These are phyloP conservation scores for Atta texana DNA, from an alignment of 1,140 invertebrate genomes.

Conservation along the genomic window DNA sequence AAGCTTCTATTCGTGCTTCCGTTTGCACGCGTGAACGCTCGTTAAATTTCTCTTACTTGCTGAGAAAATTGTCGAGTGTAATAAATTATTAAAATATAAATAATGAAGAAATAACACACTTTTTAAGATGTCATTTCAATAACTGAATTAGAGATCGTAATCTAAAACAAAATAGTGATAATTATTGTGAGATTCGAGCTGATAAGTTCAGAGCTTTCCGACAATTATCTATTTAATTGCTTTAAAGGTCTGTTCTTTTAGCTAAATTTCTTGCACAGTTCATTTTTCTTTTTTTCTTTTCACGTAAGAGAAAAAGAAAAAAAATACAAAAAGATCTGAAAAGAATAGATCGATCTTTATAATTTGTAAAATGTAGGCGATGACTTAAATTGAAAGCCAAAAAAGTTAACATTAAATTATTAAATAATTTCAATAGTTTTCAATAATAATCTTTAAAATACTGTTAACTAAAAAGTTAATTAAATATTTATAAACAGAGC, in stretches of 20 bases:
- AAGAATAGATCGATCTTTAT: too few relatives aligned
- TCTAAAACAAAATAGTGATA: not conserved
- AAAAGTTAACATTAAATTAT: not conserved
- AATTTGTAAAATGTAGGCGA: conserved; percentile 8
- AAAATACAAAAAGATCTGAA: too few relatives aligned
- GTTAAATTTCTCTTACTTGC: conserved; percentile 48
- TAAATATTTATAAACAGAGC: not conserved
- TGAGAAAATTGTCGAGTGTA: not conserved
- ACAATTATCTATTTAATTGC: conserved; percentile 39
- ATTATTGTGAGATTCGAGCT: conserved; percentile 4
- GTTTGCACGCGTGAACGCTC: conserved; percentile 12
- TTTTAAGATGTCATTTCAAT: not conserved
- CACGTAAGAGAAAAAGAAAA: too few relatives aligned
- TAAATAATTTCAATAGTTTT: not conserved
- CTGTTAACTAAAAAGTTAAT: not conserved
- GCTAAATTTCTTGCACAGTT: too few relatives aligned
- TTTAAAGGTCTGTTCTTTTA: too few relatives aligned
- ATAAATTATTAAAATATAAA: not conserved
- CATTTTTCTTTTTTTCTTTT: too few relatives aligned
- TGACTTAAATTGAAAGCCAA: not conserved
- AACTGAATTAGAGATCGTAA: conserved; percentile 18
- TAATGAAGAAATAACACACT: not conserved
- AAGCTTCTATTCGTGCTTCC: not conserved
- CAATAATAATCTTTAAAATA: not conserved
- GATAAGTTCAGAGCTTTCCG: conserved; percentile 28